Evolutionary conservation across 1,140 invertebrate genomes (phyloP).

Genomic region (Pemphigus obesinymphae): DNA sequence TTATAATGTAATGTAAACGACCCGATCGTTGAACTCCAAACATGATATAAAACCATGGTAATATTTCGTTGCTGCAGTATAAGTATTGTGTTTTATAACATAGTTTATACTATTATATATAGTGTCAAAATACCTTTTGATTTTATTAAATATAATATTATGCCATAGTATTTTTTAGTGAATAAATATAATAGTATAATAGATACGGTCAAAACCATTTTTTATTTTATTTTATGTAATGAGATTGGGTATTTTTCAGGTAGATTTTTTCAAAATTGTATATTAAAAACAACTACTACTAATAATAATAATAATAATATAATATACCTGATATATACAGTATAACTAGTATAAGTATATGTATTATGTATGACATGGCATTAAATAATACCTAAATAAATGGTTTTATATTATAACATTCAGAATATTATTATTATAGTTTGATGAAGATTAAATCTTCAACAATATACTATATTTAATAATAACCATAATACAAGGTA

Average conservation of each 20-base stretch:
- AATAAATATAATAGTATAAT: too few species aligned
- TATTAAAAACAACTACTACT: too few species aligned
- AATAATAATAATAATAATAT: background rate
- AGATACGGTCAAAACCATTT: too few species aligned
- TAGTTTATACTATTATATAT: too few species aligned
- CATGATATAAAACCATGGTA: slow-evolving; percentile 30
- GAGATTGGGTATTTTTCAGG: background rate
- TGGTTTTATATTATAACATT: background rate
- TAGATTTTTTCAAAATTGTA: background rate
- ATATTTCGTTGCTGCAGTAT: slow-evolving; percentile 18
- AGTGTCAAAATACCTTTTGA: slow-evolving; percentile 2
- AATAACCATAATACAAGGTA: background rate
- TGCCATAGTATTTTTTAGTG: background rate
- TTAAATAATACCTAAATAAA: background rate
- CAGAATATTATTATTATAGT: background rate
- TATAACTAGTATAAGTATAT: too few species aligned
- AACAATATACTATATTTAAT: background rate
- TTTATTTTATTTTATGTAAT: too few species aligned
- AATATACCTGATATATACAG: too few species aligned
- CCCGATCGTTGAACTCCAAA: slow-evolving; percentile 37
- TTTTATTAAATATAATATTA: slow-evolving; percentile 11
- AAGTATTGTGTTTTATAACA: slow-evolving; percentile 18
- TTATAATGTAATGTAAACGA: slow-evolving; percentile 33
- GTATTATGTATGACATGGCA: too few species aligned
- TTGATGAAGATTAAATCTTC: background rate